Conservation (phyloP, 2,888 invertebrate species). For the Hermodice carunculata region DNA sequence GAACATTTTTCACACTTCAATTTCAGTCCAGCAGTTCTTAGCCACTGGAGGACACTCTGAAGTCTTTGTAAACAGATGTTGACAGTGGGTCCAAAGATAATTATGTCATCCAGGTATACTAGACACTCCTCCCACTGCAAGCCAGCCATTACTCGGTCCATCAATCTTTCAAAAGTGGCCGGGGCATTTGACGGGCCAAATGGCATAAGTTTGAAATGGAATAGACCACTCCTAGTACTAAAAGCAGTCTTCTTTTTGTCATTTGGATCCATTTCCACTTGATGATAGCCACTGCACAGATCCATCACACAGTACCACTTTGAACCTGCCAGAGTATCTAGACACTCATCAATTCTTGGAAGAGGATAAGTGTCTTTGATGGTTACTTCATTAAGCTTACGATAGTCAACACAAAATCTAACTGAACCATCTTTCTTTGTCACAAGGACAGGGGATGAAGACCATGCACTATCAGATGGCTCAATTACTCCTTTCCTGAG, state of each 20-base stretch:
- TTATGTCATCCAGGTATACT: slow-evolving; percentile 33
- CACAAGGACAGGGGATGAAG: neutral
- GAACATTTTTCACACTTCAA: neutral
- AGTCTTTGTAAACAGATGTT: slow-evolving; percentile 11
- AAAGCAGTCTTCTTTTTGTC: slow-evolving; percentile 26
- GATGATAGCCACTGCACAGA: slow-evolving; percentile 25
- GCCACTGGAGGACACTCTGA: slow-evolving; percentile 6
- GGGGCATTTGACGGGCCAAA: slow-evolving; percentile 30
- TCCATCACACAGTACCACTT: slow-evolving; percentile 18
- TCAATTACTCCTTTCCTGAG: neutral
- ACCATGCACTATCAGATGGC: slow-evolving; percentile 2
- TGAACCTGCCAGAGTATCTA: slow-evolving; percentile 1
- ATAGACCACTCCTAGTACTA: slow-evolving; percentile 14
- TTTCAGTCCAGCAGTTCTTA: slow-evolving; percentile 6
- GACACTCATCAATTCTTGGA: slow-evolving; percentile 2
- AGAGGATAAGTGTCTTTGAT: neutral
- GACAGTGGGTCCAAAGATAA: slow-evolving; percentile 3
- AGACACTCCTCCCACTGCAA: slow-evolving; percentile 13
- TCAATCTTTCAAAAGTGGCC: slow-evolving; percentile 28
- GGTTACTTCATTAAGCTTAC: neutral
- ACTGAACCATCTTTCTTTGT: slow-evolving; percentile 4
- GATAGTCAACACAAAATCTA: slow-evolving; percentile 3
- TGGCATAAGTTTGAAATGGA: slow-evolving; percentile 26
- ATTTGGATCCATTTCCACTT: slow-evolving; percentile 16
- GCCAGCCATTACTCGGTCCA: slow-evolving; percentile 11